Conservation (phyloP, 1,140 invertebrate genomes). For the Archegozetes longisetosus region DNA sequence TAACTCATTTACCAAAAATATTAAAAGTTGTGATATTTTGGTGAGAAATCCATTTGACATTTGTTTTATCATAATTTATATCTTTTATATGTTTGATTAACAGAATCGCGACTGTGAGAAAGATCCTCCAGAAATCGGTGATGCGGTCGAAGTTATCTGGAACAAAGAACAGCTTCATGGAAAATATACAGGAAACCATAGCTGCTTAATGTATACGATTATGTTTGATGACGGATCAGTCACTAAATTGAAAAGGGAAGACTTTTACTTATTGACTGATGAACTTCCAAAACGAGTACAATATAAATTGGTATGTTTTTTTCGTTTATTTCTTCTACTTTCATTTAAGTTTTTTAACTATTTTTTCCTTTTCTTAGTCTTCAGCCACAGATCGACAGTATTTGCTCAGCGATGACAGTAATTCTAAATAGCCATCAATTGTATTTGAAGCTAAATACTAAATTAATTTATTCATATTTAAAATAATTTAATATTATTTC, state of each 20-base stretch:
- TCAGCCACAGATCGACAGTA: too few species aligned
- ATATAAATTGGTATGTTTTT: conserved; percentile 22
- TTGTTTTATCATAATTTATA: not conserved
- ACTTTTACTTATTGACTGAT: conserved; percentile 30
- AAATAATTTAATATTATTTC: too few species aligned
- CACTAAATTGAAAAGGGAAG: conserved; percentile 26
- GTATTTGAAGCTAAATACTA: too few species aligned
- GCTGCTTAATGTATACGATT: conserved; percentile 20
- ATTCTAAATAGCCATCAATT: too few species aligned
- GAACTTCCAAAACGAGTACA: conserved; percentile 32
- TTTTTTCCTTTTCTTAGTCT: too few species aligned
- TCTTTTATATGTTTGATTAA: conserved; percentile 26
- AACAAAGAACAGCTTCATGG: conserved; percentile 8
- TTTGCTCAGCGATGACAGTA: too few species aligned
- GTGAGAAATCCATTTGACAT: not conserved
- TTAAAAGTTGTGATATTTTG: conserved; percentile 28
- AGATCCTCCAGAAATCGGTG: conserved; percentile 7
- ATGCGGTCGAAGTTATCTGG: conserved; percentile 9
- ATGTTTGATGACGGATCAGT: conserved; percentile 32
- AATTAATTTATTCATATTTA: too few species aligned
- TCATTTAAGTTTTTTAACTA: not conserved
- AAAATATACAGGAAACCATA: conserved; percentile 14
- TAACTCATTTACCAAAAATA: conserved; percentile 42
- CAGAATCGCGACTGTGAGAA: not conserved
- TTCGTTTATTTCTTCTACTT: not conserved